Evolutionary conservation across 2,113 vertebrate genomes (phyloP).

Genomic region (Syrmaticus mikado): DNA sequence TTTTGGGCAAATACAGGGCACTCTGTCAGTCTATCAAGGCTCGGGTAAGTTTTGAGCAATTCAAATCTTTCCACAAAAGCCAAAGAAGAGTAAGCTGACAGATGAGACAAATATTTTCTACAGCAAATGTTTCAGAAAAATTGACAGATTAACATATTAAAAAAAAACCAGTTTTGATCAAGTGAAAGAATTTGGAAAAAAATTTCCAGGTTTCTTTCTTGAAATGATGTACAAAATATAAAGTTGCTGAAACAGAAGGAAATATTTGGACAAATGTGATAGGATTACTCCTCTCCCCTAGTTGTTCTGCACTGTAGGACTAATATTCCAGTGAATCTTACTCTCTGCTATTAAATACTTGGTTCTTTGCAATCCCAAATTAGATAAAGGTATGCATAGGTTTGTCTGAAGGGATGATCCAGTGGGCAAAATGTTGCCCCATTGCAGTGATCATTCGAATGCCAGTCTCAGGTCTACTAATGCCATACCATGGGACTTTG

Average conservation of each 20-base stretch:
- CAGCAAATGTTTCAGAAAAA: not conserved
- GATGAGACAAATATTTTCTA: not conserved
- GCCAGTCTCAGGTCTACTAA: not conserved
- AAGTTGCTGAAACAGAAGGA: not conserved
- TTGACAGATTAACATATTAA: not conserved
- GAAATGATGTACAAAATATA: not conserved
- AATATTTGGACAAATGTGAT: not conserved
- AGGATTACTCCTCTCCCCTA: not conserved
- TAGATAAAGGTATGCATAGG: fast-evolving
- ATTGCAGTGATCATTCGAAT: not conserved
- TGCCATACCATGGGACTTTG: not conserved
- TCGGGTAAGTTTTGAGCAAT: not conserved
- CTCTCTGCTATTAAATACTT: not conserved
- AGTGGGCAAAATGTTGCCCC: not conserved
- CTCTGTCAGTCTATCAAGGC: not conserved
- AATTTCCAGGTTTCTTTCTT: not conserved
- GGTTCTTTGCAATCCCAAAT: not conserved
- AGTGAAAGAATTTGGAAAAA: not conserved
- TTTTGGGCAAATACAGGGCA: not conserved
- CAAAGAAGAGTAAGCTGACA: not conserved
- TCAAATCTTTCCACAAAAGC: not conserved
- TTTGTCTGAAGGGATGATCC: not conserved
- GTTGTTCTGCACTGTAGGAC: not conserved
- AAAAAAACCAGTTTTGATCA: not conserved
- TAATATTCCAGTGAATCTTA: not conserved